Base-by-base conservation (phyloP, 2,113 vertebrate genomes). In the Halcyon senegalensis region DNA sequence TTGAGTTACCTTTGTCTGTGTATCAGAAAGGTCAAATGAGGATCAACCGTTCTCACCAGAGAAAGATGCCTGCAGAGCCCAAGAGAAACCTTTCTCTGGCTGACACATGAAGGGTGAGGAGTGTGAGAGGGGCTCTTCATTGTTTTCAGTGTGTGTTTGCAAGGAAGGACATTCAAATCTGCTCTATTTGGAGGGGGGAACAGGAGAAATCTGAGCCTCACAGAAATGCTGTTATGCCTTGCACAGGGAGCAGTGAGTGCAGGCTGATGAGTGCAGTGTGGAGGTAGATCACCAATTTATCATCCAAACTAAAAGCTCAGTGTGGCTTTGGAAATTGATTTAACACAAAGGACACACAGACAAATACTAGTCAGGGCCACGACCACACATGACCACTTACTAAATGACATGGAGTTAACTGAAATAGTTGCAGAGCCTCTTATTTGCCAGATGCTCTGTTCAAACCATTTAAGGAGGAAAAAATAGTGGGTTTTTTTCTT, bases 101-200 rank as follows among this genome's bases (percentile, higher is more conserved):
- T 86, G 64, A 50, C 30, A 25, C 1, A 1, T 23, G 60, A 60
- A 79, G 33, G 58, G 30, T 46, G 43, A 89, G 21, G 41, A 74
- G 56, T 12, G 5, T 0, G 0, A 94, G 68, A 51, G 25, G 21
- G 9, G 16, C 17, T 82, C 15, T 69, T 67, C 1, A 0, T 11
- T 60, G 50, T 90, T 79, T 79, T 48, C 48, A 60, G 43, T 0
- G 5, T 17, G 1, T 8, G 9, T 41, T 69, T 80, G 31, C 5
- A 55, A 55, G 33, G 39, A 63, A 55, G 51, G 48, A 21, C 20
- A 3, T 20, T 83, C 2, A 1, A 76, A 39, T 20, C 21, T 68
- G n/a, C 44, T 46, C 7, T 17, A 4, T 41, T 11, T 8, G 15
- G 16, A 4, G 2, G 1, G 3, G 7, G 23, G 19, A 14, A 33